These are phyloP conservation scores for Athene noctua DNA, from an alignment of 2,113 vertebrate genomes.

Conservation along the genomic window DNA sequence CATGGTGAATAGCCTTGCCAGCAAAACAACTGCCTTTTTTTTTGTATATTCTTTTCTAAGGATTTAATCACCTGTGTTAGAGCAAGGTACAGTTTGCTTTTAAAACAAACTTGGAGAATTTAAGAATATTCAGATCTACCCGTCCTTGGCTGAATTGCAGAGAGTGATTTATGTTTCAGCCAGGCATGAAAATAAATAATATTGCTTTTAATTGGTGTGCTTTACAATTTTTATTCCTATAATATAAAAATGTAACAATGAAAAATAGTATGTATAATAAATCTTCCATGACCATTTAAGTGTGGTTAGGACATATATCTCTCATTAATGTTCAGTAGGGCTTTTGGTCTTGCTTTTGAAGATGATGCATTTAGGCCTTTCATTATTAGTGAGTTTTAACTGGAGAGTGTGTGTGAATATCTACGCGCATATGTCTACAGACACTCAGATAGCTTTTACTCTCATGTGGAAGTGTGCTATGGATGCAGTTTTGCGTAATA, in stretches of 20 bases:
- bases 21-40: constrained; percentile 58
- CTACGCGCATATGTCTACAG: neutral
- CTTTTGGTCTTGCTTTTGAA: neutral
- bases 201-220: constrained; percentile 38
- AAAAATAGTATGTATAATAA: neutral
- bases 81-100: constrained; percentile 70
- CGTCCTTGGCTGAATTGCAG: constrained; percentile 56
- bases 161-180: constrained; percentile 60
- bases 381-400: neutral
- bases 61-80: constrained; percentile 69
- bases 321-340: neutral
- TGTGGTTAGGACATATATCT: neutral
- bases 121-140: constrained; percentile 63
- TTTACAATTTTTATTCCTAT: constrained; percentile 44
- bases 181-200: constrained; percentile 49
- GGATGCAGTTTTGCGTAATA: neutral
- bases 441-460: neutral
- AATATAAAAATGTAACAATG: constrained; percentile 25
- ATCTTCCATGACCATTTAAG: neutral
- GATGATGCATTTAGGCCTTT: neutral
- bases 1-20: constrained; percentile 50
- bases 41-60: constrained; percentile 63
- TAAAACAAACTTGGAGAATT: constrained; percentile 66
- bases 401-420: neutral
- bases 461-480: neutral